These are phyloP conservation scores for Plutomurus gul DNA, from an alignment of 1,140 invertebrate species.

Conservation along the genomic window DNA sequence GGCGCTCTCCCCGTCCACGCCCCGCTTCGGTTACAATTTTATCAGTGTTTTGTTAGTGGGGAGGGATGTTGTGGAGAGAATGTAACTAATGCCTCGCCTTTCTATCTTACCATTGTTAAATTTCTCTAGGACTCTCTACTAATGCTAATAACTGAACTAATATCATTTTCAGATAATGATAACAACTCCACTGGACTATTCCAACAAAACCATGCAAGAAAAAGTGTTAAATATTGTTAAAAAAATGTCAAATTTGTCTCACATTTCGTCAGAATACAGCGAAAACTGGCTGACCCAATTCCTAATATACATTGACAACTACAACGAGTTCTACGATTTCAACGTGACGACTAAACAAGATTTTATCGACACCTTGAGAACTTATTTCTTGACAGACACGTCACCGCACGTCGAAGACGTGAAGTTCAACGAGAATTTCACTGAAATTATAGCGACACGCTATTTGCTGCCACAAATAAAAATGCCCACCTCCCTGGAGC, in stretches of 20 bases:
- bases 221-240: background rate
- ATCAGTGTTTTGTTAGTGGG: too few species aligned
- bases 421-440: constrained; percentile 69
- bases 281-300: constrained; percentile 75
- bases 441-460: constrained; percentile 77
- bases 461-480: constrained; percentile 89
- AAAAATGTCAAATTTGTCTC: background rate
- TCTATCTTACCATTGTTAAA: too few species aligned
- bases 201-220: background rate
- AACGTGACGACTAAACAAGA: constrained; percentile 71
- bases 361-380: constrained; percentile 75
- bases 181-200: background rate
- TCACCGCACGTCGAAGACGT: constrained; percentile 65
- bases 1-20: too few species aligned
- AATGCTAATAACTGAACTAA: background rate
- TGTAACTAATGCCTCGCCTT: too few species aligned
- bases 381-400: constrained; percentile 72
- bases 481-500: constrained; percentile 77
- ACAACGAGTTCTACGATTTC: constrained; percentile 77
- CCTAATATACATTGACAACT: constrained; percentile 75
- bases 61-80: too few species aligned
- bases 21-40: too few species aligned
- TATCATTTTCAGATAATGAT: background rate
- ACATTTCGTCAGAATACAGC: constrained; percentile 61
- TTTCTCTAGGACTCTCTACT: background rate